Evolutionary conservation across 2,888 invertebrate species (phyloP), one percentile per base, ranked within the genome.

Genomic region (Agonopterix heracliana): DNA sequence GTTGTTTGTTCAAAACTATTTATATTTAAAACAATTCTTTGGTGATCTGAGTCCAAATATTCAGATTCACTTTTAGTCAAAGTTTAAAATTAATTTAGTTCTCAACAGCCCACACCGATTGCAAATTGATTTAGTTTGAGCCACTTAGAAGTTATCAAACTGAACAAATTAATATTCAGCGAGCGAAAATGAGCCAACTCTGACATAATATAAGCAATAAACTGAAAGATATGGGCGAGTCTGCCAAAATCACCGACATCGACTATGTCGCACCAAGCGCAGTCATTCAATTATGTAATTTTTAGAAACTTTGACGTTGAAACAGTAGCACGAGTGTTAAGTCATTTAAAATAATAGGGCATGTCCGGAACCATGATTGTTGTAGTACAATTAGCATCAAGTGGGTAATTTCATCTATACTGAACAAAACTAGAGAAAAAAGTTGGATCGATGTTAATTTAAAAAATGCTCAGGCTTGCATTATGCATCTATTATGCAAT

Each of bases 111-210:
- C 26, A 26, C 26, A 26, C 26, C 26, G 26, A 26, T 26, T 26
- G 26, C 26, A 26, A 26, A 26, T 26, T 26, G 26, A 26, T 26
- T 38, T 40, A 34, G n/a, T 38, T 38, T 9, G n/a, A 38, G n/a
- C n/a, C 38, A n/a, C 38, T 42, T 41, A 10, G 43, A 47, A 47
- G 36, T 50, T 49, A 59, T 64, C 57, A 56, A 41, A 56, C 57
- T 53, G 61, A 60, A 56, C 60, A 62, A 64, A 66, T 67, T 60
- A 64, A 65, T 66, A 64, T 54, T 59, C 56, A 36, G 48, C 53
- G 53, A 55, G 57, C 56, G 59, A 59, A 59, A 63, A 68, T 60
- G 61, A 64, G 69, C 64, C 65, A 69, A 74, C 59, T 64, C 55
- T 68, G 66, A 59, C 60, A 69, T 63, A 61, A 64, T 57, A 26